These are phyloP conservation scores for Aleadryas rufinucha DNA, from an alignment of 2,113 vertebrate species.

Conservation along the genomic window DNA sequence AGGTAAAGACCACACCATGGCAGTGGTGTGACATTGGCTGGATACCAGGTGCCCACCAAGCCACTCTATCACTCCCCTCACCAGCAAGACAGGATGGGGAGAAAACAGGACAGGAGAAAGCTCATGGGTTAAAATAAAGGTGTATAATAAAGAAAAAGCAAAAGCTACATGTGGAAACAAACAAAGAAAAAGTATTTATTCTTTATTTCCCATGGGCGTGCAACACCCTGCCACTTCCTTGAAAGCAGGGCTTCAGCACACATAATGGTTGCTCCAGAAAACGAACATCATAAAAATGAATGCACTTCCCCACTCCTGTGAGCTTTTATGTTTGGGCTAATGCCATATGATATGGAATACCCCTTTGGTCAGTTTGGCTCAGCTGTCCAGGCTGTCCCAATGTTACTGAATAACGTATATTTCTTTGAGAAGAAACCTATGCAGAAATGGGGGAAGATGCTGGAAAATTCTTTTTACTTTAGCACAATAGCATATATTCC, in stretches of 20 bases:
- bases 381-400: not conserved
- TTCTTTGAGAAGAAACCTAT: not conserved
- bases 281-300: not conserved
- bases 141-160: not conserved
- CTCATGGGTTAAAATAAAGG: not conserved
- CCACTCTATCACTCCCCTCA: not conserved
- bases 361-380: not conserved
- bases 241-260: not conserved
- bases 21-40: not conserved
- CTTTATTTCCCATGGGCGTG: not conserved
- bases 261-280: not conserved
- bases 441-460: no score
- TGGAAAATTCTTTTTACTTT: not conserved
- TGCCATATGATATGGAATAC: not conserved
- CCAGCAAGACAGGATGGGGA: not conserved
- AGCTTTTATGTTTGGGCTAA: not conserved
- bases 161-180: not conserved
- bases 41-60: not conserved
- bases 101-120: not conserved
- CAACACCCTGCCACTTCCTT: not conserved
- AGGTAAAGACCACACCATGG: not conserved
- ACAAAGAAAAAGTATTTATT: not conserved
- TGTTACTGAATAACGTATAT: no score
- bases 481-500: not conserved
- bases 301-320: not conserved